These are phyloP conservation scores for Pipistrellus nathusii DNA, from an alignment of 2,797 vertebrate genomes.

Conservation along the genomic window DNA sequence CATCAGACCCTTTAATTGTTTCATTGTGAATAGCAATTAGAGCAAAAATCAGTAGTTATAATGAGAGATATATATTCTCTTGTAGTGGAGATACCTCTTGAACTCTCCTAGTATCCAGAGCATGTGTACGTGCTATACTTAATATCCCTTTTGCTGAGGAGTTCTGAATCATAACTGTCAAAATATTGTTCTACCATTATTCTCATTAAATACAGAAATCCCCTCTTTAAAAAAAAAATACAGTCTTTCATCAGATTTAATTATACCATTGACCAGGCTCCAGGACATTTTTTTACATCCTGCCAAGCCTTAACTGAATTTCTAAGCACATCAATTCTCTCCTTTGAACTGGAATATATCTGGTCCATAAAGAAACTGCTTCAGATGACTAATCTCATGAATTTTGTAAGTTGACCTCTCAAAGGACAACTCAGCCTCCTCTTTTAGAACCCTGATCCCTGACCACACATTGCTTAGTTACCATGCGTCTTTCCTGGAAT, in stretches of 20 bases:
- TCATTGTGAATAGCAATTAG: not conserved
- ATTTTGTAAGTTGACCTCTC: not conserved
- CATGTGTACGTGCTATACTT: not conserved
- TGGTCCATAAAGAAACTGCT: not conserved
- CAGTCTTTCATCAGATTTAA: slow-evolving; percentile 37
- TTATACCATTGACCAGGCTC: slow-evolving; percentile 2
- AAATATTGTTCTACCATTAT: not conserved
- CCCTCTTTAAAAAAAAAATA: not conserved
- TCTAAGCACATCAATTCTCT: slow-evolving; percentile 38
- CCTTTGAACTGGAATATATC: slow-evolving; percentile 42
- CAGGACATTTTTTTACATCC: not conserved
- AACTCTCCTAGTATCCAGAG: not conserved
- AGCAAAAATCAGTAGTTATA: not conserved
- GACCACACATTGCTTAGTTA: not conserved
- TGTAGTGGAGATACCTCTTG: not conserved
- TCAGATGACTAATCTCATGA: not conserved
- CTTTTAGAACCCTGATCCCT: not conserved
- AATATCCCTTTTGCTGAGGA: not conserved
- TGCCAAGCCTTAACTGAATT: slow-evolving; percentile 52
- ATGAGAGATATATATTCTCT: not conserved
- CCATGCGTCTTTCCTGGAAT: not conserved
- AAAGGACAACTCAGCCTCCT: not conserved
- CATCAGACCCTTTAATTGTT: not conserved
- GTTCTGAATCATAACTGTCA: not conserved
- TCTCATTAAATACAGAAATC: not conserved